Evolutionary conservation across 2,888 invertebrate genomes (phyloP).

Genomic region (Polylopha cassiicola): DNA sequence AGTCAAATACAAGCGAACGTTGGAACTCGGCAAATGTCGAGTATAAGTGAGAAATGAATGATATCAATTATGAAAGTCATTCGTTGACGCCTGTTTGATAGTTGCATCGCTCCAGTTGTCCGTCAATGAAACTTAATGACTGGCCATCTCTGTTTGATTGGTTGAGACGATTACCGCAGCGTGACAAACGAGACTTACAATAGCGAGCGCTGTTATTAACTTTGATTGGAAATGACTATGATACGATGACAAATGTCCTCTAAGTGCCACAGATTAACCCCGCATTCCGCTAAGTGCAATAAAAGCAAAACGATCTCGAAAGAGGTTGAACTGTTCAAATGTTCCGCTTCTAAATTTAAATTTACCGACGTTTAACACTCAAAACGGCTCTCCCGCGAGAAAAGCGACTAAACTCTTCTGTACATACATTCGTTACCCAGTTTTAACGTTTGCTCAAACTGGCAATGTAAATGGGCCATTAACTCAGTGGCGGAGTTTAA

Average conservation of each 20-base stretch:
- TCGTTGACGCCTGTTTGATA: slow-evolving; percentile 49
- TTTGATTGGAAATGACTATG: slow-evolving; percentile 29
- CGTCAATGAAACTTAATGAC: slow-evolving; percentile 56
- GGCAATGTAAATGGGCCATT: no score
- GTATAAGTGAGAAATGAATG: slow-evolving; percentile 22
- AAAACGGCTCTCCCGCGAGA: no score
- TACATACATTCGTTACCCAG: no score
- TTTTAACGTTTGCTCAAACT: background rate
- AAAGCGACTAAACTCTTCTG: no score
- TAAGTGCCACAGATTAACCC: slow-evolving; percentile 19
- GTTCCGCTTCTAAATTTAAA: no score
- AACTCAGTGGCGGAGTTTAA: slow-evolving; percentile 1
- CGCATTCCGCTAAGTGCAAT: no score
- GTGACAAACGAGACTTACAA: slow-evolving; percentile 11
- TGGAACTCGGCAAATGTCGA: slow-evolving; percentile 14
- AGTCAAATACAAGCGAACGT: no score
- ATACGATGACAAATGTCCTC: slow-evolving; percentile 20
- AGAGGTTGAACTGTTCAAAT: no score
- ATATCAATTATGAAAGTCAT: slow-evolving; percentile 38
- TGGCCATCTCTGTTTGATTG: slow-evolving; percentile 46
- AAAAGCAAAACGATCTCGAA: no score
- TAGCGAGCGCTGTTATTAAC: slow-evolving; percentile 28
- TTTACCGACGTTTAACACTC: no score
- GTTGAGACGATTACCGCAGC: slow-evolving; percentile 36
- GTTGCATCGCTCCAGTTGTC: slow-evolving; percentile 35